Percentiles rank a stretch among this genome's conserved stretches.
These are phyloP conservation scores for Triplophysa tibetana DNA, from an alignment of 2,113 vertebrate species.

Conservation along the genomic window DNA sequence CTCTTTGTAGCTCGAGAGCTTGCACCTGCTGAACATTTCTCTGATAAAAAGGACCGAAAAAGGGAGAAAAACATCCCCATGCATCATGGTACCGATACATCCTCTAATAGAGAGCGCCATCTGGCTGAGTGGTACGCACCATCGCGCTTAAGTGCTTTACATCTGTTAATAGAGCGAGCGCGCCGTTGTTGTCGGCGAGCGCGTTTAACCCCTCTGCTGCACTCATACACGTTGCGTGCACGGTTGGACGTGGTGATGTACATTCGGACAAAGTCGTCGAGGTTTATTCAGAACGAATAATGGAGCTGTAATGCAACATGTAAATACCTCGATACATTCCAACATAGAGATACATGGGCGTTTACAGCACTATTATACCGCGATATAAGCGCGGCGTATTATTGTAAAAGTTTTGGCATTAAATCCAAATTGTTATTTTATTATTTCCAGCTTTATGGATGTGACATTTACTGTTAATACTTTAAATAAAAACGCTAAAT, in stretches of 20 bases:
- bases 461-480: no score
- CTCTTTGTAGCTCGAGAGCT: conserved; percentile 63
- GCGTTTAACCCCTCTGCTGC: conserved; percentile 69
- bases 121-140: conserved; percentile 74
- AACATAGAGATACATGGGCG: no score
- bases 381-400: no score
- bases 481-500: no score
- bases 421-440: no score
- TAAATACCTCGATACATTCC: no score
- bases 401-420: no score
- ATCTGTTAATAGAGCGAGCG: conserved; percentile 75
- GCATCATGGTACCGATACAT: conserved; percentile 74
- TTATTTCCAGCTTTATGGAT: no score
- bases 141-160: conserved; percentile 75
- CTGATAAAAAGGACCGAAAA: conserved; percentile 59
- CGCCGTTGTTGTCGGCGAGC: conserved; percentile 71
- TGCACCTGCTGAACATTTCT: conserved; percentile 74
- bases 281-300: not conserved
- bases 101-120: conserved; percentile 77
- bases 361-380: no score
- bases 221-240: conserved; percentile 41
- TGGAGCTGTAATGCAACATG: no score
- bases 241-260: not conserved
- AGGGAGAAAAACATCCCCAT: conserved; percentile 66
- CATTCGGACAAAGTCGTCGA: not conserved